A percentile compares a stretch with the other conserved stretches of the same genome.
Evolutionary conservation across 2,888 invertebrate genomes (phyloP).

Genomic region (Mythimna lalbum): DNA sequence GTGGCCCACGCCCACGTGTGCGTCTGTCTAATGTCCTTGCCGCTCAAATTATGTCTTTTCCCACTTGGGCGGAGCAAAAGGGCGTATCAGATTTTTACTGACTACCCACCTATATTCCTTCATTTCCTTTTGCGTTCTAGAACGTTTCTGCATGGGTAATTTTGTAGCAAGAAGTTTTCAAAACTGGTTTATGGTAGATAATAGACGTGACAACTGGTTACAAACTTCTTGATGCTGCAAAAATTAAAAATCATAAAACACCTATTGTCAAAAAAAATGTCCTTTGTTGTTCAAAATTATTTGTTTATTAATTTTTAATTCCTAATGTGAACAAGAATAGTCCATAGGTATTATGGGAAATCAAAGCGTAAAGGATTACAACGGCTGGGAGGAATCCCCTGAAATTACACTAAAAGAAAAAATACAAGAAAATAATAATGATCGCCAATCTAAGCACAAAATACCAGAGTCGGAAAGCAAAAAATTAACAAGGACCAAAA

Average conservation of each 20-base stretch:
- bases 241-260: neutral
- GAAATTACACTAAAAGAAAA: slow-evolving; percentile 40
- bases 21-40: too few species aligned
- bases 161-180: neutral
- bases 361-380: slow-evolving; percentile 52
- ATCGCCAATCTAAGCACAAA: slow-evolving; percentile 34
- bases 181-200: neutral
- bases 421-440: slow-evolving; percentile 16
- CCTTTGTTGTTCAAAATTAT: slow-evolving; percentile 33
- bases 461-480: slow-evolving; percentile 32
- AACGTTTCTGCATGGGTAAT: too few species aligned
- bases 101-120: too few species aligned
- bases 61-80: too few species aligned
- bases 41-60: too few species aligned
- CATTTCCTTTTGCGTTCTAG: too few species aligned
- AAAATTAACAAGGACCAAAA: slow-evolving; percentile 47
- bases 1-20: too few species aligned
- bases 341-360: slow-evolving; percentile 64
- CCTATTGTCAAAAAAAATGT: slow-evolving; percentile 33
- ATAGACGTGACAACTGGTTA: slow-evolving; percentile 11
- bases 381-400: slow-evolving; percentile 33
- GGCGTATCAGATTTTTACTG: too few species aligned
- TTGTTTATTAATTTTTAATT: slow-evolving; percentile 9
- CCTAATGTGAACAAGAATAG: slow-evolving; percentile 14
- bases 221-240: neutral